Base-by-base conservation (phyloP, 2,888 invertebrate species). In the Agonopterix subpropinquella region DNA sequence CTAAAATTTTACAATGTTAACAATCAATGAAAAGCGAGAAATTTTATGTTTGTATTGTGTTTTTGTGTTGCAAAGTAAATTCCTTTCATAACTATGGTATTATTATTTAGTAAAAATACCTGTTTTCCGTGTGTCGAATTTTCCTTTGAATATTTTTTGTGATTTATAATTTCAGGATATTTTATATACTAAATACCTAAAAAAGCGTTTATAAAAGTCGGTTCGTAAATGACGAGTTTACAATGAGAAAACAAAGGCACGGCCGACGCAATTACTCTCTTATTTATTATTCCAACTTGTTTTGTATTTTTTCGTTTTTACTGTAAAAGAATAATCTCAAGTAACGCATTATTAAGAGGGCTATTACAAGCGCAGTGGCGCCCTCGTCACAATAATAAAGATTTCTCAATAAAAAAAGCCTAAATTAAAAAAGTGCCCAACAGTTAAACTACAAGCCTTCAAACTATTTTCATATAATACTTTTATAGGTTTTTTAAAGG, bases 221-320 rank as follows among this genome's bases (percentile, higher is more conserved):
- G 18, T 36, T 57, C 52, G 48, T 49, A 57, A 58, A 59, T 59
- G 59, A 62, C 51, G 53, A 61, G 60, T 59, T 54, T 60, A 61
- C 59, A 62, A 61, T 53, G 52, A 55, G 53, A 48, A 62, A 64
- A 71, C 65, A 73, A 70, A 70, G 64, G 62, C 59, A 64, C 59
- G 67, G 70, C 67, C 58, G 55, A 62, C 60, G 61, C 66, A 76
- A 76, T 73, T 72, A 74, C 73, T 67, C 56, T 56, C 66, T 71
- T 64, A 70, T 72, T 72, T 70, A 67, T 71, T 71, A 72, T 71
- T 68, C 63, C 60, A 59, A 68, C 65, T 64, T 66, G 59, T 65
- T 58, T 54, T 63, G 66, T 58, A 65, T 70, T 69, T 65, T 66
- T 50, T 47, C 42, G 41, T 47, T 13, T n/a, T 13, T 8, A 11